These are phyloP conservation scores for Cinclus mexicanus DNA, from an alignment of 2,113 vertebrate species.

Conservation along the genomic window DNA sequence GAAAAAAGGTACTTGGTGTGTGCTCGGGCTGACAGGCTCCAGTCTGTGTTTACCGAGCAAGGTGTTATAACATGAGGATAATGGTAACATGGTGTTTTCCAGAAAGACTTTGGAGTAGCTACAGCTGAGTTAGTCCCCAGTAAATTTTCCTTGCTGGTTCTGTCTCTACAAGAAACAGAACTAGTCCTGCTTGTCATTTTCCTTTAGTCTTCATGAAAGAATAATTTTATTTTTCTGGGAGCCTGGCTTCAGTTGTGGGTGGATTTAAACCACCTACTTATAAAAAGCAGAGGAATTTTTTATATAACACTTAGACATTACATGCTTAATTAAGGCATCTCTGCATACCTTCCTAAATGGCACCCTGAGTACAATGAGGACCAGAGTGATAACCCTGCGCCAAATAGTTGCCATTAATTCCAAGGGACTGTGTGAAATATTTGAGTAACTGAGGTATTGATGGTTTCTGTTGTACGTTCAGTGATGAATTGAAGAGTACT, in stretches of 20 bases:
- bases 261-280: not conserved
- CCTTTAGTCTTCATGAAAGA: not conserved
- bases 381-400: not conserved
- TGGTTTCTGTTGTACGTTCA: not conserved
- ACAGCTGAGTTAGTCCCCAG: not conserved
- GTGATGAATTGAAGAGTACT: not conserved
- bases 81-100: not conserved
- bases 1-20: rapidly evolving
- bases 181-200: not conserved
- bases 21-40: not conserved
- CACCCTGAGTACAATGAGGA: not conserved
- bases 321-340: not conserved
- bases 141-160: not conserved
- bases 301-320: not conserved
- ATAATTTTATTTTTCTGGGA: not conserved
- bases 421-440: not conserved
- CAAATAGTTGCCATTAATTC: not conserved
- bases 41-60: rapidly evolving
- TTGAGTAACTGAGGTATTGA: not conserved
- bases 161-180: not conserved
- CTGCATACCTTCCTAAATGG: not conserved
- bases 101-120: not conserved
- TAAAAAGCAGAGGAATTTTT: not conserved
- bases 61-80: not conserved
- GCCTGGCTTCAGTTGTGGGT: not conserved